Conservation (phyloP, 2,113 vertebrate genomes). For the Sterrhoptilus dennistouni region DNA sequence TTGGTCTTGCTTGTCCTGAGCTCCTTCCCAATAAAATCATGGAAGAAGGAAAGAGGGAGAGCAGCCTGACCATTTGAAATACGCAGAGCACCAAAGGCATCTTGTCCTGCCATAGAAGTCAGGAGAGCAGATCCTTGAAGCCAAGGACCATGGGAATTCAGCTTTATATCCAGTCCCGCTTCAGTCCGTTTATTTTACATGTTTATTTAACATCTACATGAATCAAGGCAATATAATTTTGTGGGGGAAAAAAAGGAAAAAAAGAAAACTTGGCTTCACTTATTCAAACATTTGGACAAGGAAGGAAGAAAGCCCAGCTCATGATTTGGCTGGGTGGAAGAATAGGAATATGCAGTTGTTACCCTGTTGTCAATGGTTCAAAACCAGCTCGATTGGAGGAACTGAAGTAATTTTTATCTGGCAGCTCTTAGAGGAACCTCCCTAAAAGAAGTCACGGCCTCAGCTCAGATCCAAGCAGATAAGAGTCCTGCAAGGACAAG, state of each 20-base stretch:
- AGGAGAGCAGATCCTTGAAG: not conserved
- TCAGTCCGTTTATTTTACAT: slow-evolving; percentile 13
- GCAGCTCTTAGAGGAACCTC: slow-evolving; percentile 27
- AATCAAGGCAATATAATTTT: slow-evolving; percentile 57
- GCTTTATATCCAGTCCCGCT: not conserved
- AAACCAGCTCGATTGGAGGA: not conserved
- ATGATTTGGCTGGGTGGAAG: slow-evolving; percentile 25
- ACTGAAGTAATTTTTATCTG: slow-evolving; percentile 12
- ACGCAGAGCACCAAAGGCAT: not conserved
- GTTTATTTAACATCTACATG: slow-evolving; percentile 56
- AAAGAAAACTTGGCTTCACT: slow-evolving; percentile 39
- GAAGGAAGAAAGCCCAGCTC: slow-evolving; percentile 44
- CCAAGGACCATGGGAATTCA: slow-evolving; percentile 49
- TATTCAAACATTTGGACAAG: slow-evolving; percentile 63
- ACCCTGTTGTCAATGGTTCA: slow-evolving; percentile 1
- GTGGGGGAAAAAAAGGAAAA: not conserved
- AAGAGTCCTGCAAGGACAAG: not conserved
- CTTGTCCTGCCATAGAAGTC: not conserved
- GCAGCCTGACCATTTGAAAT: not conserved
- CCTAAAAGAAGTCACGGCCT: slow-evolving; percentile 1
- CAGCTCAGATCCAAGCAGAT: slow-evolving; percentile 22
- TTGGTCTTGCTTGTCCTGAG: not conserved
- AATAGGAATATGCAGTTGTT: slow-evolving; percentile 15
- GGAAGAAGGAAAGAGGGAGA: not conserved
- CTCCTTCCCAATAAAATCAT: not conserved